phyloP scores from a whole-genome alignment of 2,888 invertebrate genomes.

The Prosopocoilus inquinatus region DNA sequence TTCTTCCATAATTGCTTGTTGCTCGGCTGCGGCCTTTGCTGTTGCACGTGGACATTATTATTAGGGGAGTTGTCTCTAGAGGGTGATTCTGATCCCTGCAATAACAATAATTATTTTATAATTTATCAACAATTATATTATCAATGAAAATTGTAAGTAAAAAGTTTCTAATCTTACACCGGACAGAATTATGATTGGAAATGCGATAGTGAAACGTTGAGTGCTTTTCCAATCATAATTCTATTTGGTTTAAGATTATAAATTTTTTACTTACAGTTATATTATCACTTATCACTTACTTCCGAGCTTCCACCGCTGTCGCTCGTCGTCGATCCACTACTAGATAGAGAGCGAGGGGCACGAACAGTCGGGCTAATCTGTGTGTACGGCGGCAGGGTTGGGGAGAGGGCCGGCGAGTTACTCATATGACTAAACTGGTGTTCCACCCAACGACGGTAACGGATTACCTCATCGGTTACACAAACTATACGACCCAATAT shows the following conservation, averaged over 20 bases:
- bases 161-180: too few species aligned
- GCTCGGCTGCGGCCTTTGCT: conserved; percentile 25
- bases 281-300: conserved; percentile 33
- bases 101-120: conserved; percentile 17
- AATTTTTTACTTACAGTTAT: not conserved
- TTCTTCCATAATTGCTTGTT: conserved; percentile 11
- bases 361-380: conserved; percentile 26
- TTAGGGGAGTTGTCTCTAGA: conserved; percentile 49
- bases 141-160: too few species aligned
- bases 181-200: too few species aligned
- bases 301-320: conserved; percentile 48
- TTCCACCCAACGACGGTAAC: conserved; percentile 68
- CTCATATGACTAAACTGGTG: conserved; percentile 45
- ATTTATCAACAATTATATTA: not conserved
- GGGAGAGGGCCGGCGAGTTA: conserved; percentile 29
- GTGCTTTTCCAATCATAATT: too few species aligned
- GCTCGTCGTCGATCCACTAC: conserved; percentile 47
- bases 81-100: conserved; percentile 46
- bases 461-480: conserved; percentile 88
- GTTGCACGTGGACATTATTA: conserved; percentile 33
- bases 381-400: conserved; percentile 27
- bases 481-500: conserved; percentile 89
- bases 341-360: conserved; percentile 42
- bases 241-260: not conserved
- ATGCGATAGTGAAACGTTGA: too few species aligned